These are phyloP conservation scores for Hartigia nigra DNA, from an alignment of 2,888 invertebrate species.

Conservation along the genomic window DNA sequence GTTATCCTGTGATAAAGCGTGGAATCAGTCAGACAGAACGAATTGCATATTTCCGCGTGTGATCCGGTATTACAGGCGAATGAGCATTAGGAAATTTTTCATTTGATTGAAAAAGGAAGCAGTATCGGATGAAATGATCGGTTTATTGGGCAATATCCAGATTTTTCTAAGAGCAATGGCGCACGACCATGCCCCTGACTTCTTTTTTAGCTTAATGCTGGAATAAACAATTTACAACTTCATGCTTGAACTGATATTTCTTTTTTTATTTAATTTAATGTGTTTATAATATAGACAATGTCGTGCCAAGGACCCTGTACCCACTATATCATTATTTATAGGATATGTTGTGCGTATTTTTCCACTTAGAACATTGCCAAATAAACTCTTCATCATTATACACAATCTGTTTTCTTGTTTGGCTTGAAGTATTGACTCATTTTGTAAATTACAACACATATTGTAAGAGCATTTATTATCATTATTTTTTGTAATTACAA, in stretches of 20 bases:
- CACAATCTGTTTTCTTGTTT: neutral
- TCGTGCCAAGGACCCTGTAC: neutral
- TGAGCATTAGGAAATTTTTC: neutral
- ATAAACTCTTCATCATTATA: neutral
- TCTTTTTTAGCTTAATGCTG: neutral
- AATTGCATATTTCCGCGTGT: neutral
- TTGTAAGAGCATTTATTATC: neutral
- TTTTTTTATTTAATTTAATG: neutral
- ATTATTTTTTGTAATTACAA: neutral
- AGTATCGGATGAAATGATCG: neutral
- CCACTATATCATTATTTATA: neutral
- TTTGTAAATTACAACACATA: neutral
- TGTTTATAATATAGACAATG: neutral
- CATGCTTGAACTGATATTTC: neutral
- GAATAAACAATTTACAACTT: neutral
- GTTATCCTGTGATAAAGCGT: neutral
- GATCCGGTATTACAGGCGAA: neutral
- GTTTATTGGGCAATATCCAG: neutral
- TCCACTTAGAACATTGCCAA: neutral
- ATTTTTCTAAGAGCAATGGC: slow-evolving; percentile 3
- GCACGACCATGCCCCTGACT: slow-evolving; percentile 19
- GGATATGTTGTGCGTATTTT: neutral
- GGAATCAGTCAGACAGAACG: neutral
- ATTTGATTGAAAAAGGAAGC: neutral
- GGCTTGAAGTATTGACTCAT: neutral